Evolutionary conservation across 1,140 invertebrate genomes (phyloP).

Genomic region (Agrypnia vestita): DNA sequence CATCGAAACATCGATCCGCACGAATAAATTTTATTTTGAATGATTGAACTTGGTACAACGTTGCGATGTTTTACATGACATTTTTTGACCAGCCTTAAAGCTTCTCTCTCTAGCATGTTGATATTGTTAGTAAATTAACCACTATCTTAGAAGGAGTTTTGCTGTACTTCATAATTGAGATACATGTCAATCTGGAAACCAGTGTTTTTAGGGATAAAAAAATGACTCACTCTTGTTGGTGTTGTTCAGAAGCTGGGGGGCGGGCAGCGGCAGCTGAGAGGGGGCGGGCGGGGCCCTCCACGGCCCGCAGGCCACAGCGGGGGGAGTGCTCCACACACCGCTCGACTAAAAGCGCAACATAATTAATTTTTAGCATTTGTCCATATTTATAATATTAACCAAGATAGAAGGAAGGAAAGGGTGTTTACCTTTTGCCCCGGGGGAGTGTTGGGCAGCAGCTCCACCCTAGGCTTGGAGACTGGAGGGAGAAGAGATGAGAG

Average conservation of each 20-base stretch:
- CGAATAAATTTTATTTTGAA: no score
- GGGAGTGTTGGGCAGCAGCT: slow-evolving; percentile 63
- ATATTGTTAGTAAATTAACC: no score
- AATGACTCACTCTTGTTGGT: slow-evolving; percentile 38
- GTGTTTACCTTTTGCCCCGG: slow-evolving; percentile 69
- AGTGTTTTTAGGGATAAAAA: neutral
- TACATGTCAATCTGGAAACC: no score
- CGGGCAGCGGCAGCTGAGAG: slow-evolving; percentile 54
- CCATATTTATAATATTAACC: neutral
- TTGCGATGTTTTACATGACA: no score
- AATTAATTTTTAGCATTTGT: neutral
- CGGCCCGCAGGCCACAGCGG: slow-evolving; percentile 62
- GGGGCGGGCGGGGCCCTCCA: slow-evolving; percentile 56
- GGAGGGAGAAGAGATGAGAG: slow-evolving; percentile 43
- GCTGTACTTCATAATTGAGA: no score
- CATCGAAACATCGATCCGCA: no score
- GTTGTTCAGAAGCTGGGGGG: slow-evolving; percentile 51
- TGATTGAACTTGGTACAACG: no score
- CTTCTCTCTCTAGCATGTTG: no score
- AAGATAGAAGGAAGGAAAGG: neutral
- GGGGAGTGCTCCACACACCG: slow-evolving; percentile 69
- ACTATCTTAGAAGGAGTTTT: no score
- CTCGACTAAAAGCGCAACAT: slow-evolving; percentile 46
- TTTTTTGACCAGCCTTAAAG: no score
- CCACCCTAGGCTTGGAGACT: slow-evolving; percentile 40